Percentiles rank a stretch among this genome's conserved stretches.
Evolutionary conservation across 2,888 invertebrate species (phyloP).

Genomic region (Tetramorium bicarinatum): DNA sequence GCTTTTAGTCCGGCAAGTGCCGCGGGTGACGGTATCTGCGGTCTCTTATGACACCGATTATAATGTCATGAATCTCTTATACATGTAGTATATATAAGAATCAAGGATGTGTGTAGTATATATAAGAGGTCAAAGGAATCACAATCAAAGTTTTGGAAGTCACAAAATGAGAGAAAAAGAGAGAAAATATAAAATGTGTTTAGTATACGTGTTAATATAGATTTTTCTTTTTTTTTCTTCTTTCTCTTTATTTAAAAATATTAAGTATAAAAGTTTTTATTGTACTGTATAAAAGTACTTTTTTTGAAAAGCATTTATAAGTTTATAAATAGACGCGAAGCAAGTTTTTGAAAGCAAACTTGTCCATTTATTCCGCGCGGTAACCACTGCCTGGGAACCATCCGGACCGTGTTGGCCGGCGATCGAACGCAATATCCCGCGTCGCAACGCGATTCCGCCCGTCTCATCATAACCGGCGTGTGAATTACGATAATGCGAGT

Average conservation of each 20-base stretch:
- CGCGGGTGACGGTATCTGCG: conserved; percentile 23
- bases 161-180: background rate
- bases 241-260: background rate
- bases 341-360: conserved; percentile 2
- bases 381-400: background rate
- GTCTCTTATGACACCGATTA: conserved; percentile 5
- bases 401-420: background rate
- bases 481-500: conserved; percentile 70
- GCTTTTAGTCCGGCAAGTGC: conserved; percentile 25
- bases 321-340: background rate
- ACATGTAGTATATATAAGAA: too few relatives aligned
- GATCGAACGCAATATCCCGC: conserved; percentile 59
- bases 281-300: background rate
- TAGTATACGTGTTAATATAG: background rate
- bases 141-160: background rate
- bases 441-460: conserved; percentile 47
- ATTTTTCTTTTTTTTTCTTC: background rate
- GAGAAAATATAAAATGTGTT: background rate
- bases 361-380: background rate
- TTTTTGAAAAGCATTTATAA: background rate
- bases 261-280: background rate
- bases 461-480: conserved; percentile 70
- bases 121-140: background rate
- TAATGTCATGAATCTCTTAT: background rate
- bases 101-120: too few relatives aligned